Conservation (phyloP, 2,113 vertebrate genomes). For the Rousettus leschenaultii region DNA sequence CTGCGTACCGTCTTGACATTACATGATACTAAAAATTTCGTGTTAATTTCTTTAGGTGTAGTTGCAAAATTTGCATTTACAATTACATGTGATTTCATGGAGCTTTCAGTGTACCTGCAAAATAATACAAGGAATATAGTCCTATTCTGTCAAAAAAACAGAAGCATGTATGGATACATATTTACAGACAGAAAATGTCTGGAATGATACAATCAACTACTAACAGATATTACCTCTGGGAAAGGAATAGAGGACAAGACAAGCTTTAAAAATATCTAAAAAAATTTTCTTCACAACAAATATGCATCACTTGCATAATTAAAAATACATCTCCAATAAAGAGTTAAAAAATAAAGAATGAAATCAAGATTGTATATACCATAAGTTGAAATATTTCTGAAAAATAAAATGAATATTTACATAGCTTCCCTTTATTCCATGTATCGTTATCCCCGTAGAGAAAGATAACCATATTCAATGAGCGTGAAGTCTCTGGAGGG, state of each 20-base stretch:
- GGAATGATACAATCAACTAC: slow-evolving; percentile 3
- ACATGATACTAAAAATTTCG: slow-evolving; percentile 19
- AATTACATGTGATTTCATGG: not conserved
- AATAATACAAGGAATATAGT: slow-evolving; percentile 9
- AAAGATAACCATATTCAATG: not conserved
- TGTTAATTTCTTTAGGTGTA: slow-evolving; percentile 27
- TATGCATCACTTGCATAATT: not conserved
- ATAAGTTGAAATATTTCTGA: slow-evolving; percentile 25
- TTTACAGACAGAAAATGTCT: not conserved
- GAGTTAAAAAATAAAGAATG: not conserved
- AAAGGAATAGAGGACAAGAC: not conserved
- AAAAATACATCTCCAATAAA: slow-evolving; percentile 10
- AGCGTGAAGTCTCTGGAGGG: not conserved
- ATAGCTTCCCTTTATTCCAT: not conserved
- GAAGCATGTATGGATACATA: not conserved
- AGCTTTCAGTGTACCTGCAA: not conserved
- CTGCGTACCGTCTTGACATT: not conserved
- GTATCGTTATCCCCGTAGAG: not conserved
- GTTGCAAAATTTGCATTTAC: slow-evolving; percentile 4
- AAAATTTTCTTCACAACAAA: slow-evolving; percentile 14
- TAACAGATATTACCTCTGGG: slow-evolving; percentile 36
- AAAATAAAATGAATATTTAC: slow-evolving; percentile 10
- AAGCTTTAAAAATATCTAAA: slow-evolving; percentile 35
- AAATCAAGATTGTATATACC: not conserved
- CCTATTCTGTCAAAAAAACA: slow-evolving; percentile 50